Base-by-base conservation (phyloP, 1,140 invertebrate genomes). In the Aricia agestis region DNA sequence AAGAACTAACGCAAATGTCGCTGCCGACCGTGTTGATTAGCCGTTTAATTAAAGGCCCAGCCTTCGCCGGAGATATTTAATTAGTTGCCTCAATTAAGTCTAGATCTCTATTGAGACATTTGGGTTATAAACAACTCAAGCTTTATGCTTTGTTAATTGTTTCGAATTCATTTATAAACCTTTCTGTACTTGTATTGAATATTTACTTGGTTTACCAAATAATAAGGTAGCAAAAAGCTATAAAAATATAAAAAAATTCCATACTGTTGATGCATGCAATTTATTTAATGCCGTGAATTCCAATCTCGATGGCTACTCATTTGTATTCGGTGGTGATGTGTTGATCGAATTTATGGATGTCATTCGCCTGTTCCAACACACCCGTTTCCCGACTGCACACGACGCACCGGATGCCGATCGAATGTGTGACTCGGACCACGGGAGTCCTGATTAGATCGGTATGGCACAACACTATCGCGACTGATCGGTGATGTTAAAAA, bases 281-380 rank as follows among this genome's bases (percentile, higher is more conserved):
- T 4, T 1, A 36, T 36, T 36, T 36, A 36, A 36, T 36, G 36
- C 36, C 36, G 36, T 36, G 36, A 36, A 36, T 36, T 36, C 36
- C 36, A 36, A 52, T 11, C 45, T 3, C 11, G 45, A 15, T 52
- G 45, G 45, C 72, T 73, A 61, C 69, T 10, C 36, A 70, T 61
- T 67, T 59, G 74, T 70, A 77, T 78, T 82, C 82, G 74, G 79
- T 83, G 77, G 76, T 74, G 72, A 73, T 78, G 68, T 70, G 78
- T 76, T 75, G 79, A 80, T 73, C 67, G 80, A 79, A 82, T 80
- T 80, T 77, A 77, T 78, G 76, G 71, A 67, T 45, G 70, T 19
- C 69, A 65, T 36, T 17, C 58, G 65, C 42, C 17, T 66, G 65
- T 65, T 41, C 66, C 67, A 68, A 57, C 69, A 68, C 68, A 59